These are phyloP conservation scores for Dromaius novaehollandiae DNA, from an alignment of 2,113 vertebrate species.

Conservation along the genomic window DNA sequence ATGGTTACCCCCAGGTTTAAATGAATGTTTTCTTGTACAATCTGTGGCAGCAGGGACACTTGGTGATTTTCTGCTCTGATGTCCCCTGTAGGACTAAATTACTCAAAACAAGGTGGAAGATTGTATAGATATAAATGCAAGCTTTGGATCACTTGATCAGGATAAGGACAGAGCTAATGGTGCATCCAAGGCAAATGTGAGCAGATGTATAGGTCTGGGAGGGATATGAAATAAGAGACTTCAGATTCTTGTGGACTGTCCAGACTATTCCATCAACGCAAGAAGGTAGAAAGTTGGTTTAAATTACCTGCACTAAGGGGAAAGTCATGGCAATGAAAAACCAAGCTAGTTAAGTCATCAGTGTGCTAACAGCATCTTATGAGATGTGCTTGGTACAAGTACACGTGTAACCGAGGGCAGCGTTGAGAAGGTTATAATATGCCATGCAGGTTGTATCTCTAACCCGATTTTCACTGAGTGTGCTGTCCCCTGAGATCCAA, in stretches of 20 bases:
- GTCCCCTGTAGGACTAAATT: background rate
- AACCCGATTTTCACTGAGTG: background rate
- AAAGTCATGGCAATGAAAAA: fast-evolving
- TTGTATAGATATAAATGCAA: background rate
- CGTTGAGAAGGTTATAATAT: fast-evolving
- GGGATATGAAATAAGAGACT: background rate
- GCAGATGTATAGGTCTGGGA: background rate
- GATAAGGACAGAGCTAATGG: background rate
- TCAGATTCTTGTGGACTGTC: background rate
- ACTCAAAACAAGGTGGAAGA: background rate
- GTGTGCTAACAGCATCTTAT: background rate
- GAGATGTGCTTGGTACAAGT: background rate
- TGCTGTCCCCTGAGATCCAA: background rate
- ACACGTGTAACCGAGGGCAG: background rate
- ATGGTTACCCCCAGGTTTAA: background rate
- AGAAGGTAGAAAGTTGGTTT: background rate
- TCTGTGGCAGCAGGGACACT: background rate
- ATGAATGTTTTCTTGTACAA: background rate
- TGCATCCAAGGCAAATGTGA: background rate
- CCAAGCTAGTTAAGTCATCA: background rate
- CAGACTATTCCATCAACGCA: background rate
- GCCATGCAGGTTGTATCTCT: background rate
- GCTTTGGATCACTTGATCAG: background rate
- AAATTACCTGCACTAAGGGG: background rate
- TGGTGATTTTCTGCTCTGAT: background rate